Evolutionary conservation across 1,140 invertebrate species (phyloP).

Genomic region (Platyscapa corneri): DNA sequence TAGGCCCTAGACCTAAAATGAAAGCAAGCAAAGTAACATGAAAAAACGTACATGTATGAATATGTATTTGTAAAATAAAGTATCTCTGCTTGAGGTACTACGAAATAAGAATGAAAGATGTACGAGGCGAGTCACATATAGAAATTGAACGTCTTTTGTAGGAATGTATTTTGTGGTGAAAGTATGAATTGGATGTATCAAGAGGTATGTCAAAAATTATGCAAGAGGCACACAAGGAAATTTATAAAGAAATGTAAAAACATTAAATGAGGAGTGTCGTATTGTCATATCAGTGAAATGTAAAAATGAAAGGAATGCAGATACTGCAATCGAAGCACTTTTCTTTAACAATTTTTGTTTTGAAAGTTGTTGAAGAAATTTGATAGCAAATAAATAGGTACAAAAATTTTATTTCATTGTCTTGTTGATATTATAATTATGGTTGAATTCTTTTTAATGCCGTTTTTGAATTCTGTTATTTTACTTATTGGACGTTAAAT

Average conservation of each 20-base stretch:
- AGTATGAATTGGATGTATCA: constrained; percentile 39
- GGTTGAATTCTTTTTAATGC: constrained; percentile 35
- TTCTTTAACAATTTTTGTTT: constrained; percentile 50
- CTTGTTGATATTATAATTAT: constrained; percentile 44
- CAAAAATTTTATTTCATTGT: constrained; percentile 49
- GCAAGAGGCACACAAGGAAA: constrained; percentile 20
- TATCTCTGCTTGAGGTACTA: constrained; percentile 56
- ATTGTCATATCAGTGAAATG: constrained; percentile 54
- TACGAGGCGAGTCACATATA: constrained; percentile 50
- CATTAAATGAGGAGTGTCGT: constrained; percentile 47
- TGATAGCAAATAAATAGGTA: constrained; percentile 39
- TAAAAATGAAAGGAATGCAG: constrained; percentile 42
- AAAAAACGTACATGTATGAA: constrained; percentile 63
- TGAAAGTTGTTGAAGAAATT: constrained; percentile 46
- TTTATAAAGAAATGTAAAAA: constrained; percentile 45
- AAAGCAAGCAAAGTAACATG: constrained; percentile 61
- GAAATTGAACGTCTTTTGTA: constrained; percentile 54
- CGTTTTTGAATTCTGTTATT: constrained; percentile 44
- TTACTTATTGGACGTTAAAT: constrained; percentile 43
- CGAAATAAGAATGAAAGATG: constrained; percentile 57
- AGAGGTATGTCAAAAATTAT: constrained; percentile 28
- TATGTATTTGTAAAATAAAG: constrained; percentile 64
- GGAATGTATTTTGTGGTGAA: constrained; percentile 33
- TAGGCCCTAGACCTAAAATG: constrained; percentile 56
- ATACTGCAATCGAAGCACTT: constrained; percentile 48